Conservation (phyloP, 2,888 invertebrate species). For the Campoplex capitator region DNA sequence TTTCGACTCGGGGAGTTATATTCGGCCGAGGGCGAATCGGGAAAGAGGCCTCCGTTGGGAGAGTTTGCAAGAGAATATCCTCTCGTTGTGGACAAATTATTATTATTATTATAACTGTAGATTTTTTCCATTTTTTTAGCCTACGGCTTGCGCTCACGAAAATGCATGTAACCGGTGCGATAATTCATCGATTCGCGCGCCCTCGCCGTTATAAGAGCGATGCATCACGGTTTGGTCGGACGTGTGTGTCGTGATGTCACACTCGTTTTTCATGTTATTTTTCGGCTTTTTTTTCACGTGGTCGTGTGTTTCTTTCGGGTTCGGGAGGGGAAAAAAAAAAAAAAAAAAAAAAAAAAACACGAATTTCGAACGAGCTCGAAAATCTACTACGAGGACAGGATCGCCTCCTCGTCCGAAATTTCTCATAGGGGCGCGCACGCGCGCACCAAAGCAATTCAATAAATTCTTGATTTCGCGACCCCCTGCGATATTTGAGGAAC, state of each 20-base stretch:
- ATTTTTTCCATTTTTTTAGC: conserved; percentile 47
- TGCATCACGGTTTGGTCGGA: conserved; percentile 70
- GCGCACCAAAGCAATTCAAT: conserved; percentile 55
- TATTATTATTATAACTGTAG: conserved; percentile 21
- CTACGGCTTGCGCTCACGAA: conserved; percentile 44
- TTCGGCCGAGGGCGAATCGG: conserved; percentile 22
- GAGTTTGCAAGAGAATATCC: conserved; percentile 40
- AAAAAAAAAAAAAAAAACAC: too few species aligned
- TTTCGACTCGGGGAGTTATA: conserved; percentile 33
- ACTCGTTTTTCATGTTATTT: conserved; percentile 31
- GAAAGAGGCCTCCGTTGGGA: conserved; percentile 26
- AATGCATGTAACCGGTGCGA: conserved; percentile 65
- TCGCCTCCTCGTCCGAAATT: conserved; percentile 1
- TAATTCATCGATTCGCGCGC: conserved; percentile 72
- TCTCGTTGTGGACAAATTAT: conserved; percentile 55
- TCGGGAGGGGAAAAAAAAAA: conserved; percentile 3
- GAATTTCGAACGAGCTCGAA: conserved; percentile 40
- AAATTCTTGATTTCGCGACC: conserved; percentile 57
- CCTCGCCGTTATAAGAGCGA: conserved; percentile 71
- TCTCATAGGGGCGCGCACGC: conserved; percentile 9
- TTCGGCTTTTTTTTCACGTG: conserved; percentile 5
- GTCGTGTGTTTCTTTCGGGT: conserved; percentile 19
- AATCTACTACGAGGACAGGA: conserved; percentile 32
- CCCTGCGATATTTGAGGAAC: conserved; percentile 41
- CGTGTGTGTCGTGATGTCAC: conserved; percentile 59